Percentiles rank a stretch among this genome's conserved stretches.
These are phyloP conservation scores for Choristoneura fumiferana DNA, from an alignment of 1,140 invertebrate species.

Conservation along the genomic window DNA sequence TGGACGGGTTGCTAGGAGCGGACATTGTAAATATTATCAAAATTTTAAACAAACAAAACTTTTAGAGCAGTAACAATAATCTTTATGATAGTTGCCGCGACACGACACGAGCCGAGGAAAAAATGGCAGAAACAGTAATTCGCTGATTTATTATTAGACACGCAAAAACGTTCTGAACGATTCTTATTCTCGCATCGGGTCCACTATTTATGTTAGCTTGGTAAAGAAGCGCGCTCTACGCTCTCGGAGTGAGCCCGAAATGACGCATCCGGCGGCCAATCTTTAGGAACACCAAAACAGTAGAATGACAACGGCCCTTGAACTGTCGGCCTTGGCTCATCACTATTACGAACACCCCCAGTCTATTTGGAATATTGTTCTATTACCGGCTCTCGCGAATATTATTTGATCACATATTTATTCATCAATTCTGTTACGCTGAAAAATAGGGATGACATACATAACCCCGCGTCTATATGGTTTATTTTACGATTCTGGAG, in stretches of 20 bases:
- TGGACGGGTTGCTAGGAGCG: constrained; percentile 39
- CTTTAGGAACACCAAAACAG: no score
- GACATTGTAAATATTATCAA: neutral
- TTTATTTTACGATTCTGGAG: neutral
- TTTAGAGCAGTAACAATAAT: no score
- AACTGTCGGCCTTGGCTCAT: neutral
- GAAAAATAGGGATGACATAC: neutral
- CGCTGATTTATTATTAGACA: neutral
- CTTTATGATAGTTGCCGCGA: no score
- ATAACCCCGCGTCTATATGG: neutral
- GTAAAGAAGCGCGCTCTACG: no score
- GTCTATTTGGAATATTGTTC: neutral
- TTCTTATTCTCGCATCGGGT: neutral
- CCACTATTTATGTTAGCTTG: no score
- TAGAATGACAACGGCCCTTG: no score
- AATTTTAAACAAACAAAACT: neutral
- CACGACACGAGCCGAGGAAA: no score
- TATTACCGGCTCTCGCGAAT: neutral
- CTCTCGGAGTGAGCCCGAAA: no score
- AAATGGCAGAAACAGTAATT: no score
- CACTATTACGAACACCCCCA: neutral
- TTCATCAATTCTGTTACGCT: no score
- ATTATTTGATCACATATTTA: no score
- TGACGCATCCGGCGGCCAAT: no score
- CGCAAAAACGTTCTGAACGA: neutral